Percentiles rank a stretch among this genome's conserved stretches.
Evolutionary conservation across 2,797 vertebrate genomes (phyloP).

Genomic region (Myotis planiceps): DNA sequence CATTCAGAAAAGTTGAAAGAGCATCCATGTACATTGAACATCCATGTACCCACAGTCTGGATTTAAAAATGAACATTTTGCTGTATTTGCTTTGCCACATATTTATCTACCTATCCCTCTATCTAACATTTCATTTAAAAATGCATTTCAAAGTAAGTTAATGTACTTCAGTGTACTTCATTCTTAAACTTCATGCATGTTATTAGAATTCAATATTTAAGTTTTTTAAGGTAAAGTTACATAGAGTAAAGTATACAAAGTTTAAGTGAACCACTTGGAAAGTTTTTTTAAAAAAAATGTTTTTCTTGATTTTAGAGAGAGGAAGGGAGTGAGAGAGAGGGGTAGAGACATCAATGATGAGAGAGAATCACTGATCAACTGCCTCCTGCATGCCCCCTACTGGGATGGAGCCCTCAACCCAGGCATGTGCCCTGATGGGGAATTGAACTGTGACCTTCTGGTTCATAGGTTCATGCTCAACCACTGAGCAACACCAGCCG

Average conservation of each 20-base stretch:
- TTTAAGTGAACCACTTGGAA: background rate
- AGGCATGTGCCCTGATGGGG: too few relatives aligned
- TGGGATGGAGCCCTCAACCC: too few relatives aligned
- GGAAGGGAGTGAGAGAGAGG: too few relatives aligned
- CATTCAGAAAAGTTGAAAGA: background rate
- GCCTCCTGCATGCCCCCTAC: too few relatives aligned
- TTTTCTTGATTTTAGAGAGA: too few relatives aligned
- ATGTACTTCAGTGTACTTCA: background rate
- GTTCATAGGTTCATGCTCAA: too few relatives aligned
- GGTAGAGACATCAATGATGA: too few relatives aligned
- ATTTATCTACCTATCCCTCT: background rate
- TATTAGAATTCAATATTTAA: background rate
- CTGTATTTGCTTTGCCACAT: background rate
- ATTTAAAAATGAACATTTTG: slow-evolving; percentile 20
- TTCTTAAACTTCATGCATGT: background rate
- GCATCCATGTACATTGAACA: background rate
- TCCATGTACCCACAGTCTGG: background rate
- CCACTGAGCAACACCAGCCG: too few relatives aligned
- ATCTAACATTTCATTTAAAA: background rate
- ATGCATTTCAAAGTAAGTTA: background rate
- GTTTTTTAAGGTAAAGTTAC: background rate
- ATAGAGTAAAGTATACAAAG: background rate
- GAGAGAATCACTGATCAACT: too few relatives aligned
- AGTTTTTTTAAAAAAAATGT: background rate
- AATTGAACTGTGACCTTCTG: too few relatives aligned